Evolutionary conservation across 2,888 invertebrate species (phyloP), one percentile per base, ranked within the genome.

Genomic region (Melieria picta): DNA sequence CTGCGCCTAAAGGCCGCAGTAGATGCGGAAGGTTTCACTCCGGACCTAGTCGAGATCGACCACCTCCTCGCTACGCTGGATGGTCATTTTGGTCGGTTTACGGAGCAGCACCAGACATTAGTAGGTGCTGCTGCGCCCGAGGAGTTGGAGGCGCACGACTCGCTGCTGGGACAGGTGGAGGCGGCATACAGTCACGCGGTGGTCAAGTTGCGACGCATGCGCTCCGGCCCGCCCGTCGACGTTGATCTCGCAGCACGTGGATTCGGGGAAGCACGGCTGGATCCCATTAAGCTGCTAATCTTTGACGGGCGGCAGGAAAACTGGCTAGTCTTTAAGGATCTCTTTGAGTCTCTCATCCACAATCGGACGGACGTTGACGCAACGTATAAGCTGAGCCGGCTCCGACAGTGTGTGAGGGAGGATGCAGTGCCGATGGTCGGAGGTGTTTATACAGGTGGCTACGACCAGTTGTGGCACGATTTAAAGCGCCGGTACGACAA

Each of bases 221-320:
- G 30, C 30, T 30, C 30, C 30, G 30, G 3, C 30, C 30, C 30
- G 30, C 30, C 30, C 30, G 30, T 30, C 30, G 30, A 30, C 30
- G 30, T 30, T 30, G 30, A 30, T 30, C 3, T 30, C 30, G 30
- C 30, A 30, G 1, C 30, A 30, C 30, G 30, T 2, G 30, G 30
- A 30, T 30, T 30, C 30, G 30, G 30, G 30, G 30, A 30, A 30
- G 30, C 30, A 30, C 30, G 30, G 30, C 30, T 97, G 9, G 45
- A 42, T 52, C 52, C 65, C 6, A 55, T 55, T 42, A 55, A 52
- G 55, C 10, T 55, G 30, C 60, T 60, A n/a, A 7, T n/a, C 4
- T 58, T 66, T 45, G 48, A 66, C 16, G 66, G 58, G n/a, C n/a
- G 46, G 10, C 63, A 30, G 5, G 47, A 61, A 7, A 62, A 62